Evolutionary conservation across 2,888 invertebrate species (phyloP), one percentile per base, ranked within the genome.

Genomic region (Pammene fasciana): DNA sequence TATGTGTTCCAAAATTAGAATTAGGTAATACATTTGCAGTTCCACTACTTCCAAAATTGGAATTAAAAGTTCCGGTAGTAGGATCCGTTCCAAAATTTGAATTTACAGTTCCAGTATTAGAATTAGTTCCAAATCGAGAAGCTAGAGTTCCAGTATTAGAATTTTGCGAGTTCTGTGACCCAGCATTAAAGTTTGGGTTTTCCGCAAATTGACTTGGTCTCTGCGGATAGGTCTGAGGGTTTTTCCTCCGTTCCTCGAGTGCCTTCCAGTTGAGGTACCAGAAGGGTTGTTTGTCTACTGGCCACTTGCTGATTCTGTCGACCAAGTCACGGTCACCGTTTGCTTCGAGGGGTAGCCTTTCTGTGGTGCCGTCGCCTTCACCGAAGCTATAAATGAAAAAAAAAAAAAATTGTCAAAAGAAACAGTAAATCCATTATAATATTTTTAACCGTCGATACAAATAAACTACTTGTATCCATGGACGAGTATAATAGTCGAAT

Each of bases 251-350:
- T 0, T 89, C 93, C 79, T 96, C 95, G 10, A 95, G 92, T 0
- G 94, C 94, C 75, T 94, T 92, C 84, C 95, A 94, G 81, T 96
- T 96, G 64, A 96, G 80, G 71, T 94, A 93, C 96, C 96, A 96
- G 85, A 95, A 96, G 0, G 96, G 96, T 72, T 94, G 94, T 55
- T 95, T 89, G 73, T 96, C 95, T 64, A 93, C 82, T 0, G 96
- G 96, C 83, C 95, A 93, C 46, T 93, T 90, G 78, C 94, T 94
- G 38, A 96, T 87, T n/a, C 94, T 86, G 52, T 95, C 93, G 0
- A 96, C 88, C 5, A 95, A 84, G 3, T 94, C 92, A 55, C 83
- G 82, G 77, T 96, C 95, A 0, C 95, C 95, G 45, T 93, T 89
- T 0, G 96, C 96, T 85, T 96, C 95, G 1, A 95, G 80, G 0